Evolutionary conservation across 1,140 invertebrate species (phyloP).

Genomic region (Drosophila truncata): DNA sequence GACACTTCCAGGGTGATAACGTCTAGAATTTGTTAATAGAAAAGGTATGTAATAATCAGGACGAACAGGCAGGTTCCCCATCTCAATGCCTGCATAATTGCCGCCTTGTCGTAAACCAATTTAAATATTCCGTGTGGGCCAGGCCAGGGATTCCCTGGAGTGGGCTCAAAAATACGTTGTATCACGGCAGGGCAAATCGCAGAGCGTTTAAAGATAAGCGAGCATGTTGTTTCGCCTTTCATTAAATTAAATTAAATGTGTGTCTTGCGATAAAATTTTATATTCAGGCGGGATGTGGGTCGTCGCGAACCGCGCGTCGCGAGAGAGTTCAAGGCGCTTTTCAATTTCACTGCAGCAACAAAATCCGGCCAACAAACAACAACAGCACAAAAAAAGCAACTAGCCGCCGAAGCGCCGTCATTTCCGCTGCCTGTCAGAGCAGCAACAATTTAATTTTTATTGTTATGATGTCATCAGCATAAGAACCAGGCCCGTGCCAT

Average conservation of each 20-base stretch:
- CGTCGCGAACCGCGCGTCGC: slow-evolving; percentile 2
- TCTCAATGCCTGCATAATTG: slow-evolving; percentile 28
- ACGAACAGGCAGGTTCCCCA: neutral
- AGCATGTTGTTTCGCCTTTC: slow-evolving; percentile 54
- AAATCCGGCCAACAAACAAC: slow-evolving; percentile 17
- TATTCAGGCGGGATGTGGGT: slow-evolving; percentile 33
- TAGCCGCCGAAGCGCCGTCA: slow-evolving; percentile 52
- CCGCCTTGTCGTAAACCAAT: slow-evolving; percentile 34
- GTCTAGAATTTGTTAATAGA: slow-evolving; percentile 19
- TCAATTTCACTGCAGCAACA: slow-evolving; percentile 49
- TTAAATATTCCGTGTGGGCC: slow-evolving; percentile 46
- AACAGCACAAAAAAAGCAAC: slow-evolving; percentile 23
- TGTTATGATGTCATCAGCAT: slow-evolving; percentile 68
- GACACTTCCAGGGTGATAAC: slow-evolving; percentile 5
- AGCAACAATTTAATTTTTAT: slow-evolving; percentile 69
- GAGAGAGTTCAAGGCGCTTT: slow-evolving; percentile 51
- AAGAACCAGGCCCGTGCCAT: slow-evolving; percentile 51
- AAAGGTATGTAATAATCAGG: slow-evolving; percentile 16
- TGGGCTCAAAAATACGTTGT: slow-evolving; percentile 16
- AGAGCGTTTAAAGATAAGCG: slow-evolving; percentile 58
- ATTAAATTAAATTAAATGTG: slow-evolving; percentile 65
- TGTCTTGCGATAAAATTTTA: slow-evolving; percentile 64
- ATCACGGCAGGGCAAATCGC: slow-evolving; percentile 45
- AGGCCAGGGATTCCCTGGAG: slow-evolving; percentile 10
- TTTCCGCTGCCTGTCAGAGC: slow-evolving; percentile 56